Base-by-base conservation (phyloP, 2,113 vertebrate species). In the Channa maculata region DNA sequence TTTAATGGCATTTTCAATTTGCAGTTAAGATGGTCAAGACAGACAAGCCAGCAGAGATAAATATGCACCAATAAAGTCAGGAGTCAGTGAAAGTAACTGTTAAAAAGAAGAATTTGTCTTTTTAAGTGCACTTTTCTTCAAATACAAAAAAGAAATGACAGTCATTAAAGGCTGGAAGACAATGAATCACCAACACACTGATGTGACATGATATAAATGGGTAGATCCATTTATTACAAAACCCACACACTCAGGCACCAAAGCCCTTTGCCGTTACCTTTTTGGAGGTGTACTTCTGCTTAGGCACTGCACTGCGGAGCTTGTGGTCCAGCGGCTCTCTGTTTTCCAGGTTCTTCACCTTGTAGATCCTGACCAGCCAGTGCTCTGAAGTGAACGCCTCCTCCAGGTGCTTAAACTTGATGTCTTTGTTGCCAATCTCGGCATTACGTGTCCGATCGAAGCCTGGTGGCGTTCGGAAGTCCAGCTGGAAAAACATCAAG, bases 391-490 rank as follows among this genome's bases (percentile, higher is more conserved):
- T 99, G 87, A 99, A 99, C 41, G 97, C 97, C 91, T 99, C 97
- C 89, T 99, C 97, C 93, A 99, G 93, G 85, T 98, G 97, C 87
- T 96, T 96, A 90, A 99, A 98, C 87, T 95, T 96, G 79, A 99
- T 98, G 92, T 99, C 97, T 84, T 99, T 99, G 95, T 99, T 99
- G 83, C 97, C 97, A 84, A 99, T 99, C 92, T 99, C 97, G 0
- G 97, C 97, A 83, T 99, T 99, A 38, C 97, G 96, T 0, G 97
- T 99, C n/a, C 97, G 95, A 90, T 99, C 97, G 2, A 99, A 99
- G 71, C 97, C 97, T 2, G 97, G 97, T 0, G 97, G 97, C 41
- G 97, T 99, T 89, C 96, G 94, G 93, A 99, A 98, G 93, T 99
- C 97, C 94, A 99, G 94, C 97, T 98, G 79, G 68, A 66, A 59